Base-by-base conservation (phyloP, 2,113 vertebrate genomes). In the Menura novaehollandiae region DNA sequence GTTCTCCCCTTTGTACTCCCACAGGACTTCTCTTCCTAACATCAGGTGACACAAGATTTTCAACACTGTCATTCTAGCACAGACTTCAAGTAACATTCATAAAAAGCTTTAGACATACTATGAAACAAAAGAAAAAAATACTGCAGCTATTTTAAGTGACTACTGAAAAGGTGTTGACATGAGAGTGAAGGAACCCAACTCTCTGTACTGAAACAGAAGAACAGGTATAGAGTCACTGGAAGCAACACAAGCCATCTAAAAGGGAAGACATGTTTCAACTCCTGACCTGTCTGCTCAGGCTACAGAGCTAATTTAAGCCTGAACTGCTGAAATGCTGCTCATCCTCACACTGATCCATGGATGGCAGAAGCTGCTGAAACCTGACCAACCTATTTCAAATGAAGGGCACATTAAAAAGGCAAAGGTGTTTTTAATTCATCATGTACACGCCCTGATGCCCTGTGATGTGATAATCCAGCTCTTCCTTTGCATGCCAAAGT, bases 151-250 rank as follows among this genome's bases (percentile, higher is more conserved):
- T 94, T 58, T 58, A 76, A 85, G 41, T 55, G 21, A 55, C 66
- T 53, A 8, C 32, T 55, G 76, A 55, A 83, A 71, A 88, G 79
- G 41, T 67, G 67, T 0, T 83, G 63, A 41, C 76, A 49, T 14
- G 55, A 83, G 67, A 83, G 68, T n/a, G 79, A 72, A 73, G 91
- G 78, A 88, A 96, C 46, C 51, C 11, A 32, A 91, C 62, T 69
- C 81, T 33, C 26, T 0, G 15, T 1, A 15, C 13, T 46, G 93
- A 80, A 96, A 96, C 24, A 59, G 55, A 93, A 94, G 88, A 93
- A 43, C 55, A 58, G 85, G 75, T 88, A 71, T 67, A 80, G 62
- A 94, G 85, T 88, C 62, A 16, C 93, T 35, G 67, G 55, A 51
- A 66, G 66, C 84, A 73, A 72, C 1, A 3, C 43, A 67, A 85